A percentile compares a stretch with the other conserved stretches of the same genome.
Conservation (phyloP, 2,797 vertebrate species). For the Lepilemur septentrionalis region DNA sequence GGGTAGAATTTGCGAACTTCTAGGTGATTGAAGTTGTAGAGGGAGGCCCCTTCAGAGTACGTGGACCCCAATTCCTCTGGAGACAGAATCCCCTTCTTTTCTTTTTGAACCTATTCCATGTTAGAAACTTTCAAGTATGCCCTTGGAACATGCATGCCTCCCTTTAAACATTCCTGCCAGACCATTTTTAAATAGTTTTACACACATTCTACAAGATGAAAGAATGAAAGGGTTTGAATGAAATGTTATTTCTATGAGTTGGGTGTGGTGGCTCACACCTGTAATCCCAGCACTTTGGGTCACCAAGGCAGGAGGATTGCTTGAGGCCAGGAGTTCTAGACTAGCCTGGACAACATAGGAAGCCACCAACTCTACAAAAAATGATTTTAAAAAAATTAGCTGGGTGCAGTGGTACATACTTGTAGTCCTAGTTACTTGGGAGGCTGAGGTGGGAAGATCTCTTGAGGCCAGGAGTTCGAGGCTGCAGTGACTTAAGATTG, state of each 20-base stretch:
- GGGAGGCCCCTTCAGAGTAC: not conserved
- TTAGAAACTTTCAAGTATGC: not conserved
- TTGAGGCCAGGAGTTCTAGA: not conserved
- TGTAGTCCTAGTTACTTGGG: not conserved
- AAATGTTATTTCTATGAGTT: not conserved
- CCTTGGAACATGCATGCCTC: not conserved
- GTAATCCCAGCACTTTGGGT: not conserved
- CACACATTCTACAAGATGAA: not conserved
- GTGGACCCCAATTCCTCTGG: not conserved
- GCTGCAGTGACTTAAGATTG: not conserved
- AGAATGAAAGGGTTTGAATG: not conserved
- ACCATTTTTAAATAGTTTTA: slow-evolving; percentile 10
- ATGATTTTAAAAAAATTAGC: not conserved
- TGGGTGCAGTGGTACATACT: not conserved
- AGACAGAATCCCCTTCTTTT: not conserved
- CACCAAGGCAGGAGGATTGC: not conserved
- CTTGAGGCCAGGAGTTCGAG: not conserved
- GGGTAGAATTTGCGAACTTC: not conserved
- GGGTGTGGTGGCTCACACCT: not conserved
- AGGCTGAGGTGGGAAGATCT: not conserved
- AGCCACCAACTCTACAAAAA: not conserved
- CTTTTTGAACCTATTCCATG: not conserved
- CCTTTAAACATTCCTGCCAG: not conserved
- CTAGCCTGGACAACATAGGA: not conserved
- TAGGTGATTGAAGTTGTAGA: not conserved